Conservation (phyloP, 1,140 invertebrate genomes). For the Euschistus heros region DNA sequence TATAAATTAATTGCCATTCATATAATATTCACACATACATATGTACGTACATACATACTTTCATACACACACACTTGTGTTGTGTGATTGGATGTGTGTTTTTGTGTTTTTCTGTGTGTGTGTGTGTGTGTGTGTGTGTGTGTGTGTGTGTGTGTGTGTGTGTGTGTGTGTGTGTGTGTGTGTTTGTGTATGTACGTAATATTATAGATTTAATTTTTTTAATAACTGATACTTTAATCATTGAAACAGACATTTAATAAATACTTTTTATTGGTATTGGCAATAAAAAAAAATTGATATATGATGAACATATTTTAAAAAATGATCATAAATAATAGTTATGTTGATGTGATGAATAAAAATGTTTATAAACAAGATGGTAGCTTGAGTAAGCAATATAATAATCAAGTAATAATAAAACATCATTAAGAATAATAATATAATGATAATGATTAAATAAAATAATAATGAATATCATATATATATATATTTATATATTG, state of each 20-base stretch:
- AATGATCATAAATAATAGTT: constrained; percentile 24
- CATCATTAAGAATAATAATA: constrained; percentile 14
- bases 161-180: too few relatives aligned
- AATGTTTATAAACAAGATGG: constrained; percentile 13
- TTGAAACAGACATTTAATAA: constrained; percentile 28
- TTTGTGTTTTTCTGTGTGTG: too few relatives aligned
- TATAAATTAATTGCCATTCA: too few relatives aligned
- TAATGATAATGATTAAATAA: constrained; percentile 18
- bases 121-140: too few relatives aligned
- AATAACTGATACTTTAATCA: constrained; percentile 28
- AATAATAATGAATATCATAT: constrained; percentile 16
- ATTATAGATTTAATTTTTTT: constrained; percentile 26
- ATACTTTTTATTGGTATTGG: constrained; percentile 27
- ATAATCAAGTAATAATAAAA: constrained; percentile 8
- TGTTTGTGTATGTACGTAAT: too few relatives aligned
- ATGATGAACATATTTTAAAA: constrained; percentile 26
- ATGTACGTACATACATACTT: too few relatives aligned
- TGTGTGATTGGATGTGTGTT: too few relatives aligned
- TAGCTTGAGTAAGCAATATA: constrained; percentile 9
- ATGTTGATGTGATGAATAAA: constrained; percentile 15
- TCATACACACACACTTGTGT: too few relatives aligned
- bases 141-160: too few relatives aligned
- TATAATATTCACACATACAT: too few relatives aligned
- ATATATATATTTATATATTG: constrained; percentile 14
- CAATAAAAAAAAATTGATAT: constrained; percentile 23